Percentiles rank a stretch among this genome's conserved stretches.
Evolutionary conservation across 2,113 vertebrate genomes (phyloP).

Genomic region (Platichthys stellatus): DNA sequence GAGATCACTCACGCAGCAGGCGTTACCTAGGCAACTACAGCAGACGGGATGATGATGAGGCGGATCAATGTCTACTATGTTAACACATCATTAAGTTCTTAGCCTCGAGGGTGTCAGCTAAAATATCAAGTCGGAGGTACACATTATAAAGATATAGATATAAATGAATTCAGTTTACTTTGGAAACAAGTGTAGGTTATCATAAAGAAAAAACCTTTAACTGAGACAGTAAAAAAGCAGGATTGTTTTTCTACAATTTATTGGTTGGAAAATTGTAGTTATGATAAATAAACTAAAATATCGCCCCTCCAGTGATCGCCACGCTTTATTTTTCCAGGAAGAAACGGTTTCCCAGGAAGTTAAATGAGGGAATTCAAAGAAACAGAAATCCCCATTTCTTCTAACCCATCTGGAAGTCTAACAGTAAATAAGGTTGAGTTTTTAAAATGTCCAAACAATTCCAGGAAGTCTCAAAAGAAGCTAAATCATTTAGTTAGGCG

Average conservation of each 20-base stretch:
- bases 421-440: no score
- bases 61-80: not conserved
- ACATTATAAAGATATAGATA: not conserved
- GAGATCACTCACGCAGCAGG: constrained; percentile 21
- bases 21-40: constrained; percentile 35
- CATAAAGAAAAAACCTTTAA: no score
- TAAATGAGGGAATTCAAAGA: no score
- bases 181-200: no score
- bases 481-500: no score
- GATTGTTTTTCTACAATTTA: not conserved
- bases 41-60: constrained; percentile 1
- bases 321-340: not conserved
- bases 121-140: not conserved
- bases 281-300: not conserved
- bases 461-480: no score
- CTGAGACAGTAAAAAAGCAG: not conserved
- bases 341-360: not conserved
- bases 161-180: not conserved
- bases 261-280: not conserved
- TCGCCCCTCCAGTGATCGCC: not conserved
- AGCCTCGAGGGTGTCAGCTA: constrained; percentile 3
- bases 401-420: no score
- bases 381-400: no score
- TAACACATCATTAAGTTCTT: constrained; percentile 1
- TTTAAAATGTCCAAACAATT: no score